Percentiles rank a stretch among this genome's conserved stretches.
These are phyloP conservation scores for Orthosia cruda DNA, from an alignment of 2,888 invertebrate species.

Conservation along the genomic window DNA sequence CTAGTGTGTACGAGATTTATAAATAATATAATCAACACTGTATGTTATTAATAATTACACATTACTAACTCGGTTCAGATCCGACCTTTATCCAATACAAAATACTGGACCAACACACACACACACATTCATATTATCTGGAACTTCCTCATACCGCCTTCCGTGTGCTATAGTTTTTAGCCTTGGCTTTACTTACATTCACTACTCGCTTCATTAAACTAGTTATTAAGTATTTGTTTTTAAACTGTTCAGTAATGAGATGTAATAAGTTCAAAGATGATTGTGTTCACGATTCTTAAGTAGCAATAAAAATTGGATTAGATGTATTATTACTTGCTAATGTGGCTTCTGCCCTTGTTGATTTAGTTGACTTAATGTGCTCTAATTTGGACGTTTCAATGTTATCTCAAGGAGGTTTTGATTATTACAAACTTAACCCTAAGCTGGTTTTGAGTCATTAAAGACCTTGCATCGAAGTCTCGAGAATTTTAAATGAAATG, in stretches of 20 bases:
- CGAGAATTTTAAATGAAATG: too few species aligned
- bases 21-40: neutral
- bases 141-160: constrained; percentile 68
- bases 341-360: constrained; percentile 21
- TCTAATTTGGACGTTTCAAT: constrained; percentile 14
- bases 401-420: neutral
- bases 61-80: neutral
- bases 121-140: constrained; percentile 24
- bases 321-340: constrained; percentile 32
- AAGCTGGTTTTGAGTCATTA: neutral
- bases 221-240: constrained; percentile 58
- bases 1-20: too few species aligned
- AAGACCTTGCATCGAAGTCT: neutral
- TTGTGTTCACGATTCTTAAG: constrained; percentile 39
- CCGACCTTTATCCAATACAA: constrained; percentile 21
- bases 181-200: constrained; percentile 69
- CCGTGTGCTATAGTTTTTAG: constrained; percentile 65
- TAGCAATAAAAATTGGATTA: constrained; percentile 12
- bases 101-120: constrained; percentile 28
- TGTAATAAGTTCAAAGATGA: constrained; percentile 36
- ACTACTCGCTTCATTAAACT: constrained; percentile 63
- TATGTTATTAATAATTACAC: neutral
- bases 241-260: constrained; percentile 56
- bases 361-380: neutral
- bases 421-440: neutral